Conservation (phyloP, 2,797 vertebrate genomes). For the Sebastes wilsoni region DNA sequence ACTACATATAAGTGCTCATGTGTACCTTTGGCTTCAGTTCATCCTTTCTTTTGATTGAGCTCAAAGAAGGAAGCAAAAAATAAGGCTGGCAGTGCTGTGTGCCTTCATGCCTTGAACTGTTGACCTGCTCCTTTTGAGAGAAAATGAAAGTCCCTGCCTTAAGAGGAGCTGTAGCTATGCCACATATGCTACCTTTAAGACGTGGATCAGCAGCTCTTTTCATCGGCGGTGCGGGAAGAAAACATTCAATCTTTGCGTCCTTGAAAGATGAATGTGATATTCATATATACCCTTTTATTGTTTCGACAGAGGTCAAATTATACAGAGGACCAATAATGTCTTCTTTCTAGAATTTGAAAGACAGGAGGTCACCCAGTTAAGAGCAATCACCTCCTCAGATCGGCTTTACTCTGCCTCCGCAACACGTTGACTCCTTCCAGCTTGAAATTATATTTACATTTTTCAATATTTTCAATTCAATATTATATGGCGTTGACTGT, state of each 20-base stretch:
- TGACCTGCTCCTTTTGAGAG: constrained; percentile 42
- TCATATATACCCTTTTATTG: constrained; percentile 29
- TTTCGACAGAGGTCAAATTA: constrained; percentile 33
- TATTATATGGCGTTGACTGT: constrained; percentile 31
- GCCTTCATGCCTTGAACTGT: constrained; percentile 46
- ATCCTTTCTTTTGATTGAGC: constrained; percentile 47
- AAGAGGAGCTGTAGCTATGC: constrained; percentile 35
- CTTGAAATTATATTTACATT: constrained; percentile 9
- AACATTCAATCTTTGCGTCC: constrained; percentile 47
- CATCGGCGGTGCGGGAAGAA: constrained; percentile 25
- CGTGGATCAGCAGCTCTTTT: constrained; percentile 59
- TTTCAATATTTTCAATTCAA: not conserved
- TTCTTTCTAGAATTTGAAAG: constrained; percentile 33
- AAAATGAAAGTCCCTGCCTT: constrained; percentile 9
- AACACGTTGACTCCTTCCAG: constrained; percentile 17
- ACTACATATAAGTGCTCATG: constrained; percentile 22
- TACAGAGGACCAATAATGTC: constrained; percentile 20
- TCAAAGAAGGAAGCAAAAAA: constrained; percentile 44
- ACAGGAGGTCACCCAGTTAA: constrained; percentile 55
- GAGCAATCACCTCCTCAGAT: constrained; percentile 42
- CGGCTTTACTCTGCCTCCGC: not conserved
- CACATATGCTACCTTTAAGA: constrained; percentile 46
- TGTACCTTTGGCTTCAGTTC: constrained; percentile 35
- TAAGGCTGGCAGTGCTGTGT: constrained; percentile 13
- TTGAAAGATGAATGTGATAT: constrained; percentile 58